Base-by-base conservation (phyloP, 2,113 vertebrate genomes). In the Leucopternis melanops region DNA sequence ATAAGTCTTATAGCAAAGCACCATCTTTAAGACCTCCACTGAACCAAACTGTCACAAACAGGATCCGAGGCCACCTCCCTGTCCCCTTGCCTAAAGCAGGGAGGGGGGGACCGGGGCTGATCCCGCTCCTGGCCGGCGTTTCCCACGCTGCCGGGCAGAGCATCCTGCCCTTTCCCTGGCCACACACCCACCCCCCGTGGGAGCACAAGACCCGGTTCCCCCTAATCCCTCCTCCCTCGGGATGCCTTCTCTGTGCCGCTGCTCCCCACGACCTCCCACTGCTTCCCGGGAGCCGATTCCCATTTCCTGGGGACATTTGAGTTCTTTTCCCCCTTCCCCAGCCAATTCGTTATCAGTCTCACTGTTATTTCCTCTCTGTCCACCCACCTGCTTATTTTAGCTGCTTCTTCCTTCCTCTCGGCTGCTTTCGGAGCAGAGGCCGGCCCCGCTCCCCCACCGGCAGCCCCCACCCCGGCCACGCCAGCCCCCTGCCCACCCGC, bases 381-480 rank as follows among this genome's bases (percentile, higher is more conserved):
- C 95, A 88, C 96, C 94, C 96, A 94, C 94, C 95, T 95, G 93
- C 95, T 96, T 96, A 95, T 94, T 96, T 96, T 96, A 97, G 96
- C 90, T 73, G 45, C 85, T 88, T 74, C 92, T 97, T 96, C 95
- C 95, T 97, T 97, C 95, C 95, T 96, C 90, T 67, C 95, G 36
- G 87, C 90, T 96, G 87, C 87, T 94, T 94, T 86, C 1, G n/a
- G 79, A 90, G 47, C 78, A 62, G 83, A 71, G 11, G 40, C 57
- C 1, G 3, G 38, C 47, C 81, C 58, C 5, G 0, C 44, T 93
- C 25, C 66, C 72, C 92, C 73, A 18, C 84, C 27, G 7, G 67
- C 72, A 84, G 70, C 83, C 34, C 79, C 71, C 69, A 50, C 16
- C 54, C 15, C 13, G 1, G 22, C 26, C 58, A 31, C 34, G 0